Evolutionary conservation across 2,797 vertebrate genomes (phyloP).

Genomic region (Oryzias sinensis): DNA sequence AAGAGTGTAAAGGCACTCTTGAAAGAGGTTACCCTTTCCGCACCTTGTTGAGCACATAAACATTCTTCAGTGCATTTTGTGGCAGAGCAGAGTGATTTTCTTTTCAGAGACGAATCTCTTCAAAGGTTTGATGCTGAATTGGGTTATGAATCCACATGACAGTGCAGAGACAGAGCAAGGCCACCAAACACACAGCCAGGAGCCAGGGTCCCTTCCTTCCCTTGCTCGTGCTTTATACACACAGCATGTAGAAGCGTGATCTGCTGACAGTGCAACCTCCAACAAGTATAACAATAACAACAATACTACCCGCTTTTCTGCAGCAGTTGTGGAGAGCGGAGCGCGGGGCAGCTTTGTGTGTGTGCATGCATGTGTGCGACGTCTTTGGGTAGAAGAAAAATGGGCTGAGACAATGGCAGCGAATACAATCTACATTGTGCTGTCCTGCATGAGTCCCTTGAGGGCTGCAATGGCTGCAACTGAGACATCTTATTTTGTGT

Average conservation of each 20-base stretch:
- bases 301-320: conserved; percentile 50
- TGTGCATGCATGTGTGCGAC: conserved; percentile 17
- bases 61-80: conserved; percentile 24
- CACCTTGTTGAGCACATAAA: conserved; percentile 29
- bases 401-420: conserved; percentile 65
- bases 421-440: conserved; percentile 69
- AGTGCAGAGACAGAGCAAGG: conserved; percentile 58
- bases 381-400: conserved; percentile 62
- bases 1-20: neutral
- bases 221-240: conserved; percentile 37
- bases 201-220: conserved; percentile 12
- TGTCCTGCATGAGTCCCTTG: conserved; percentile 43
- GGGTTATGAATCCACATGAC: conserved; percentile 73
- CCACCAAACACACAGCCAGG: conserved; percentile 18
- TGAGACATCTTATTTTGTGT: conserved; percentile 31
- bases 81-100: conserved; percentile 31
- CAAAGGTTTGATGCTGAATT: conserved; percentile 56
- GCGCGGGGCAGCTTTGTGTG: conserved; percentile 14
- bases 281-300: conserved; percentile 60
- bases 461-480: conserved; percentile 41
- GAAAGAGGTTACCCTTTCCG: conserved; percentile 11
- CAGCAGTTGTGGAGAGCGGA: conserved; percentile 25
- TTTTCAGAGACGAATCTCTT: conserved; percentile 41
- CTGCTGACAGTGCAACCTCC: conserved; percentile 60
- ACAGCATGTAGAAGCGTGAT: conserved; percentile 39